A percentile compares a stretch with the other conserved stretches of the same genome.
phyloP scores from a whole-genome alignment of 2,797 vertebrate genomes.

The Neomorphus geoffroyi region DNA sequence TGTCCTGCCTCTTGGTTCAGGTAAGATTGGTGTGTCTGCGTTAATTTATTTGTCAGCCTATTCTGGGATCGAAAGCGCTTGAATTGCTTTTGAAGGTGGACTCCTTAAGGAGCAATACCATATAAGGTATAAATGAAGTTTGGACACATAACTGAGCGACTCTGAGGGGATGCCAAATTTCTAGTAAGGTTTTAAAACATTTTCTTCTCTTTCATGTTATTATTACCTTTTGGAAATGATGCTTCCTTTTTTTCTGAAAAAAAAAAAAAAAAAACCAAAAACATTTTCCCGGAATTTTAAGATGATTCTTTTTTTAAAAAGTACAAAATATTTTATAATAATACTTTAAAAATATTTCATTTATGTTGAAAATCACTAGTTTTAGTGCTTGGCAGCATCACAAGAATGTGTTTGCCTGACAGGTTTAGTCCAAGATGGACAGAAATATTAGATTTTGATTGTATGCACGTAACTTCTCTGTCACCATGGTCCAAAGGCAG shows the following conservation, averaged over 20 bases:
- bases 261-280: no score
- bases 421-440: not conserved
- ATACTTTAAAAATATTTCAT: not conserved
- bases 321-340: not conserved
- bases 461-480: not conserved
- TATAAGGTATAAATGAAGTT: not conserved
- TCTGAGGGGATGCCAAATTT: not conserved
- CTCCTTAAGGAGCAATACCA: not conserved
- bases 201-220: not conserved
- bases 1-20: not conserved
- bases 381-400: not conserved
- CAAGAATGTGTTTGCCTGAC: not conserved
- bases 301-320: not conserved
- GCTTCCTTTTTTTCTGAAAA: not conserved
- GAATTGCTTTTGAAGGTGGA: not conserved
- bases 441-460: not conserved
- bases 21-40: not conserved
- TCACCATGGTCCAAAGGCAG: not conserved
- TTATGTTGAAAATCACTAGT: not conserved
- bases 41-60: rapidly evolving
- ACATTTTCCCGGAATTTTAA: not conserved
- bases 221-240: not conserved
- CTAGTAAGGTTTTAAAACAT: not conserved
- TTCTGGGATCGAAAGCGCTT: not conserved
- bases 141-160: not conserved